Conservation (phyloP, 2,113 vertebrate genomes). For the Nycticebus coucang region DNA sequence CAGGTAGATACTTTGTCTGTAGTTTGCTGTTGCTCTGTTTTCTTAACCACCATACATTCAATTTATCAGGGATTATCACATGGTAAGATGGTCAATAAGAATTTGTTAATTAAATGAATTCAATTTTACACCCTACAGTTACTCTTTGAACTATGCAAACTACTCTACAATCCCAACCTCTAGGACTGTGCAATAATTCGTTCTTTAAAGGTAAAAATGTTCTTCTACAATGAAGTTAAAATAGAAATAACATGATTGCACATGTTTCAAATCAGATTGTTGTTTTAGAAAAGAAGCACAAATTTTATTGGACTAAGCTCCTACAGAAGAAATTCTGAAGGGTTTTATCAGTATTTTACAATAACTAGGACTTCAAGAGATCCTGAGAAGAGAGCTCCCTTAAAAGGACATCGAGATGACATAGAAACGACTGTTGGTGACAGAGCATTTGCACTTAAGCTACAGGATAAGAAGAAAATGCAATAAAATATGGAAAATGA, state of each 20-base stretch:
- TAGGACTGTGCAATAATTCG: background rate
- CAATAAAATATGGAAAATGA: slow-evolving; percentile 42
- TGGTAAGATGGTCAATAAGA: background rate
- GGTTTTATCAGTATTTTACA: background rate
- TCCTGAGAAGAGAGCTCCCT: slow-evolving; percentile 49
- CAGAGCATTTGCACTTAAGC: background rate
- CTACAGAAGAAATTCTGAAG: background rate
- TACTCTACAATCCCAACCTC: background rate
- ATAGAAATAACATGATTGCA: background rate
- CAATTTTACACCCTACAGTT: background rate
- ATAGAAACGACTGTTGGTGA: slow-evolving; percentile 7
- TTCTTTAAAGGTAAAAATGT: background rate
- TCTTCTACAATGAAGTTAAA: background rate
- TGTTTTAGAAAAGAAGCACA: slow-evolving; percentile 14
- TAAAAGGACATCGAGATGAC: background rate
- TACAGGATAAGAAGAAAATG: background rate
- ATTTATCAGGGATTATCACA: background rate
- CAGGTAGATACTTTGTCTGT: background rate
- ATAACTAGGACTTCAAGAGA: slow-evolving; percentile 14
- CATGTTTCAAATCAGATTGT: background rate
- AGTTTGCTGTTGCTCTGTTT: background rate
- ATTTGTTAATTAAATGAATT: background rate
- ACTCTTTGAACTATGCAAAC: background rate
- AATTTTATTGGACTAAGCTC: background rate
- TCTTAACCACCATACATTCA: background rate